Base-by-base conservation (phyloP, 2,797 vertebrate genomes). In the Eulemur rubriventer region DNA sequence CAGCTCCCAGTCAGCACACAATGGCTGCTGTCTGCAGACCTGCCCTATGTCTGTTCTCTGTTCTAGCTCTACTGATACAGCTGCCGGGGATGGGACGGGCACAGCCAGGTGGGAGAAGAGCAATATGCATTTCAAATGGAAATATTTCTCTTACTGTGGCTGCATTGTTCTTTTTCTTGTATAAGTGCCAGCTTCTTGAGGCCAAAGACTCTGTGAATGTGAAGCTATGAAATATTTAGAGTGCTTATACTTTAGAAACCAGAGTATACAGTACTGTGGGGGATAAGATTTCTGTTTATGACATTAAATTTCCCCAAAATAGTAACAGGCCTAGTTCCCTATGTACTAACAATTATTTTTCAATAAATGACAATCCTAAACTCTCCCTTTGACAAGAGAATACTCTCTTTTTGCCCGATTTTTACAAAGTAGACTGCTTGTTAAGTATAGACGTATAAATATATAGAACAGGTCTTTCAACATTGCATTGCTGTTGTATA, bases 241-340 rank as follows among this genome's bases (percentile, higher is more conserved):
- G 7, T 13, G 50, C 43, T 90, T 79, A 0, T 63, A 55, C 50
- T 75, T 97, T 76, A 95, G 90, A 91, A 96, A 95, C 69, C 18
- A 43, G 20, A 80, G 55, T 84, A 86, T 91, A 84, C 1, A 3
- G 3, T 41, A 5, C 57, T 35, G 1, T 17, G 18, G 78, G 65
- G 84, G 46, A 28, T 75, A 63, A 24, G 12, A 81, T 43, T 97
- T 95, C 94, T 96, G 81, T 93, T 96, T 93, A 81, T 65, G 92
- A 85, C 38, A 26, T 81, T 93, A 22, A 79, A 82, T 33, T 41
- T 52, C 33, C 69, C 84, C 79, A 52, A 96, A 79, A 89, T 50
- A 72, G 67, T 93, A 88, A 67, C 55, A 6, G 30, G n/a, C 57
- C 67, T 11, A 7, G 6, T n/a, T 59, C 11, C n/a, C 67, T 17